Evolutionary conservation across 2,113 vertebrate genomes (phyloP).

Genomic region (Ammodytes marinus): DNA sequence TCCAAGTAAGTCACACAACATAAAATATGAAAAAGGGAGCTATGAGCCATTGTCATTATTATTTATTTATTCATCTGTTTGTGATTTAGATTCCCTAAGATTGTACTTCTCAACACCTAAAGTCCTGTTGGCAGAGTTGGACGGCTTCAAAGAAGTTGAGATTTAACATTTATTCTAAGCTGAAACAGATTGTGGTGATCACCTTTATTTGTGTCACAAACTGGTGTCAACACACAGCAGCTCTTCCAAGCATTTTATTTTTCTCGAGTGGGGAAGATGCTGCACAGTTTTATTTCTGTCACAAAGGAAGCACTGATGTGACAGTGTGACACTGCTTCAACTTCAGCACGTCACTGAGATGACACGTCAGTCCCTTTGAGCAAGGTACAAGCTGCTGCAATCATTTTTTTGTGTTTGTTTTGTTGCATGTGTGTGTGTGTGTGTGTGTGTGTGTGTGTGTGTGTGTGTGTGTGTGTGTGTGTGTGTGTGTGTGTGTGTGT

Average conservation of each 20-base stretch:
- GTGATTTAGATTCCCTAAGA: background rate
- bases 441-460: background rate
- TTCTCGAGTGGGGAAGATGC: background rate
- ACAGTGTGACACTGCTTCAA: conserved; percentile 5
- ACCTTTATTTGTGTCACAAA: background rate
- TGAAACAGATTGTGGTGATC: background rate
- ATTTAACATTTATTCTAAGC: background rate
- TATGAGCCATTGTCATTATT: background rate
- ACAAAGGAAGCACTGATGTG: conserved; percentile 3
- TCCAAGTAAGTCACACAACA: background rate
- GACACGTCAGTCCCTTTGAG: conserved; percentile 10
- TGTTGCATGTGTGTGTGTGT: conserved; percentile 1
- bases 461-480: background rate
- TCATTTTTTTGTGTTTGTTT: background rate
- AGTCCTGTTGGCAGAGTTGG: background rate
- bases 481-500: background rate
- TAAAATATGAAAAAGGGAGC: background rate
- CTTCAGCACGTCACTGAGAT: conserved; percentile 9
- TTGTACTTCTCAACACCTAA: background rate
- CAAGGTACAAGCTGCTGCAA: conserved; percentile 5
- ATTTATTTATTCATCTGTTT: conserved; percentile 10
- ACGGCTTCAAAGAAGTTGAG: background rate
- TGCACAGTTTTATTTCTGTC: conserved; percentile 11
- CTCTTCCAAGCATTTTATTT: background rate
- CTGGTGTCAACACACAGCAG: background rate